Percentiles rank a stretch among this genome's conserved stretches.
These are phyloP conservation scores for Leucophenga varia DNA, from an alignment of 1,140 invertebrate species.

Conservation along the genomic window DNA sequence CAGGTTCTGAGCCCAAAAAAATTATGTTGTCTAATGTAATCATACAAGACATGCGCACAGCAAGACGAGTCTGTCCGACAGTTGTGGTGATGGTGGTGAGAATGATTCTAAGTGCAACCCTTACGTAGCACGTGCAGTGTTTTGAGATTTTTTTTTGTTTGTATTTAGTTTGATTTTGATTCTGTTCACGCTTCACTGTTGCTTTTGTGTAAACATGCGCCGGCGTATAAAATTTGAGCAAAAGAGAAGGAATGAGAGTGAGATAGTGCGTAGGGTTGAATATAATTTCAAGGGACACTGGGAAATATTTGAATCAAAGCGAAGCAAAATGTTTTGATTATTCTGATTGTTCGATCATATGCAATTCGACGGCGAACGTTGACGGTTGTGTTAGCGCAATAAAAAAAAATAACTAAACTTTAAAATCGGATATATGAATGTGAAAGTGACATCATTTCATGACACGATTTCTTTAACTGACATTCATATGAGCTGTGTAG, in stretches of 20 bases:
- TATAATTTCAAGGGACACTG: no score
- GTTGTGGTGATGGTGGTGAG: constrained; percentile 9
- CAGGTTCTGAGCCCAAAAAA: no score
- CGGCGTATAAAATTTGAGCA: constrained; percentile 15
- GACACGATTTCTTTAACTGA: no score
- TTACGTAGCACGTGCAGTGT: constrained; percentile 22
- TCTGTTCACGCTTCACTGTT: constrained; percentile 20
- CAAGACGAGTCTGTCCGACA: neutral
- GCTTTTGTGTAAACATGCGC: constrained; percentile 50
- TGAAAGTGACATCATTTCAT: no score
- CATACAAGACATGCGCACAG: constrained; percentile 44
- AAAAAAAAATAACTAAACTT: no score
- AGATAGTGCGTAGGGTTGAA: neutral
- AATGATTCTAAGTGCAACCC: constrained; percentile 24
- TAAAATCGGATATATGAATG: no score
- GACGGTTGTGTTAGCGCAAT: constrained; percentile 44
- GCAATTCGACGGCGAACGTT: constrained; percentile 53
- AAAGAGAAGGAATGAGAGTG: constrained; percentile 10
- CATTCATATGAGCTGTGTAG: no score
- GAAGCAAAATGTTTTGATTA: constrained; percentile 55
- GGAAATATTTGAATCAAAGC: no score
- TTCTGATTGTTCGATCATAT: constrained; percentile 50
- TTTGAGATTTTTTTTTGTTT: constrained; percentile 14
- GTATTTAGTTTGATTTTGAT: constrained; percentile 5
- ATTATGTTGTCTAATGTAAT: no score